Base-by-base conservation (phyloP, 2,888 invertebrate genomes). In the Rhorus exstirpatorius region DNA sequence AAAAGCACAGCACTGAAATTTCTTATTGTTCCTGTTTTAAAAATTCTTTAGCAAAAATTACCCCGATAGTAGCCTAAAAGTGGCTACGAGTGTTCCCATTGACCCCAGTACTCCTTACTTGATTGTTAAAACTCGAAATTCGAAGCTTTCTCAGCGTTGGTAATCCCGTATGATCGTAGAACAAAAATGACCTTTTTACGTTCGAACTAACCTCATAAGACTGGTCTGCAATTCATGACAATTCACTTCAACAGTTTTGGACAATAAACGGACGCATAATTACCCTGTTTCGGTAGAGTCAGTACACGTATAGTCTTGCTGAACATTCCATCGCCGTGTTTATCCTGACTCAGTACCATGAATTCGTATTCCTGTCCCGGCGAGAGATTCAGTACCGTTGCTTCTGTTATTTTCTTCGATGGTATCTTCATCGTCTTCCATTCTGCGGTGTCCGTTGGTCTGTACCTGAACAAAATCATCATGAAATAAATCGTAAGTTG, bases 331-430 rank as follows among this genome's bases (percentile, higher is more conserved):
- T 98, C 97, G 6, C 98, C 98, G 81, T 95, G 94, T 89, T 96
- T 95, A 93, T 98, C 98, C 92, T 97, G 96, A 87, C 98, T 96
- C 63, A 98, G 94, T 61, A 99, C 97, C 95, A 98, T 97, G 91
- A 99, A 96, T 93, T 98, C 98, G 93, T 98, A 98, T 90, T 96
- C 96, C 21, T 96, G 95, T 65, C 95, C 96, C 19, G 98, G 96
- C 81, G 94, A 94, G 86, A 99, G 94, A 86, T 96, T 96, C 85
- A 95, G 95, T 81, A 98, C 94, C 7, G 97, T 97, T 60, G 97
- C 96, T 90, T 96, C 96, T 76, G 97, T 96, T 61, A 95, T 94
- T 86, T 95, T 95, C 72, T 95, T 94, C 8, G 96, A 95, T 71
- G 96, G 94, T 41, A 98, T 95, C 88, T 95, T 95, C 93, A 97